Percentiles rank a stretch among this genome's conserved stretches.
These are phyloP conservation scores for Asobara japonica DNA, from an alignment of 1,140 invertebrate genomes.

Conservation along the genomic window DNA sequence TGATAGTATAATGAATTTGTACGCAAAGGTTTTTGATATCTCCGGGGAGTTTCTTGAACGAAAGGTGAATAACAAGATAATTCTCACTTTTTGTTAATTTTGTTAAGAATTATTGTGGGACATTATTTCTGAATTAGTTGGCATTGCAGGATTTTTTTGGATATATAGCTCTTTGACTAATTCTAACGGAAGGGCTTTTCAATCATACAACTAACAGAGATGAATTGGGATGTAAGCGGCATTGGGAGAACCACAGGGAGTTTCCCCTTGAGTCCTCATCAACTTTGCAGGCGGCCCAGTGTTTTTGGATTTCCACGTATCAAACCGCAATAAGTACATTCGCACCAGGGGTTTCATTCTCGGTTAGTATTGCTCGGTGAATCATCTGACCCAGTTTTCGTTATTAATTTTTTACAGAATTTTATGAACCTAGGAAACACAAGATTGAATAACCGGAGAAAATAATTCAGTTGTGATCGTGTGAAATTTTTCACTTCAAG, in stretches of 20 bases:
- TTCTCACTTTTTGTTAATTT: background rate
- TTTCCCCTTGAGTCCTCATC: background rate
- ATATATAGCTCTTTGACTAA: background rate
- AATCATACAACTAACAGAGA: background rate
- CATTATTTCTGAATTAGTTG: background rate
- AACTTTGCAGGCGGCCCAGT: background rate
- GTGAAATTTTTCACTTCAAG: no score
- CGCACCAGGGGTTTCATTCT: background rate
- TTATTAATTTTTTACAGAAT: background rate
- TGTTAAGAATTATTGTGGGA: background rate
- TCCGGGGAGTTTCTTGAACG: background rate
- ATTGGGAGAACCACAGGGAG: background rate
- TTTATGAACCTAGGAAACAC: no score
- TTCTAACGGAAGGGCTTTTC: background rate
- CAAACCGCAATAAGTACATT: background rate
- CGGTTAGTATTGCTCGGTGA: background rate
- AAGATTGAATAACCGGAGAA: no score
- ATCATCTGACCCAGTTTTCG: background rate
- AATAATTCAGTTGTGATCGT: no score
- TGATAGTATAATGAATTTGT: background rate
- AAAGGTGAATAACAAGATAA: background rate
- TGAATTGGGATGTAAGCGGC: background rate
- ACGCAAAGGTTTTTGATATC: background rate
- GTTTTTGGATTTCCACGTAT: background rate
- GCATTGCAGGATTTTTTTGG: background rate